phyloP scores from a whole-genome alignment of 2,113 vertebrate genomes.

The Solenodon paradoxus region DNA sequence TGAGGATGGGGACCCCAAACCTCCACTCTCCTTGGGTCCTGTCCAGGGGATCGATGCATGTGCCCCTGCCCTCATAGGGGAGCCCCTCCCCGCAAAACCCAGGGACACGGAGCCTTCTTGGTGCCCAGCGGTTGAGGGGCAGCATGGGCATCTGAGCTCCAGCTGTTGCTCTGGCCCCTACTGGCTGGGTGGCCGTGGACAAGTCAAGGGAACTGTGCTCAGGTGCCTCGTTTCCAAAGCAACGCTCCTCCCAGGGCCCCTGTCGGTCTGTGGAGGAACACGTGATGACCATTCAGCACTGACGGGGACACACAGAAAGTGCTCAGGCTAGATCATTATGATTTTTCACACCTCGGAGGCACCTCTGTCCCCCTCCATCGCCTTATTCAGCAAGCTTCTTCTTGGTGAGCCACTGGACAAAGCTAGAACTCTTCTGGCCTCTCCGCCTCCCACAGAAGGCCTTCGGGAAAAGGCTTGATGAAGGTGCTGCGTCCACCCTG shows the following conservation, averaged over 20 bases:
- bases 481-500: neutral
- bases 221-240: neutral
- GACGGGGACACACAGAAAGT: too few relatives aligned
- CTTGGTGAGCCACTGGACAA: neutral
- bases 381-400: neutral
- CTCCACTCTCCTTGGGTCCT: neutral
- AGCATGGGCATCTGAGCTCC: too few relatives aligned
- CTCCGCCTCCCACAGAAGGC: neutral
- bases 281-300: neutral
- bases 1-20: neutral
- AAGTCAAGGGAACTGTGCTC: neutral
- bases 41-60: neutral
- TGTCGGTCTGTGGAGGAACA: too few relatives aligned
- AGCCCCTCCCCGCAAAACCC: neutral
- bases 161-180: neutral
- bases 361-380: neutral
- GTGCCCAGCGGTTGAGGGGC: neutral
- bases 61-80: neutral
- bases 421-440: neutral
- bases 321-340: neutral
- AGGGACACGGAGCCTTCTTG: neutral
- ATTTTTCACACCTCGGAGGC: neutral
- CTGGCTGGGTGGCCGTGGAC: neutral
- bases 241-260: too few relatives aligned
- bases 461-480: neutral